Percentiles rank a stretch among this genome's conserved stretches.
These are phyloP conservation scores for Calosoma granatense DNA, from an alignment of 1,140 invertebrate species.

Conservation along the genomic window DNA sequence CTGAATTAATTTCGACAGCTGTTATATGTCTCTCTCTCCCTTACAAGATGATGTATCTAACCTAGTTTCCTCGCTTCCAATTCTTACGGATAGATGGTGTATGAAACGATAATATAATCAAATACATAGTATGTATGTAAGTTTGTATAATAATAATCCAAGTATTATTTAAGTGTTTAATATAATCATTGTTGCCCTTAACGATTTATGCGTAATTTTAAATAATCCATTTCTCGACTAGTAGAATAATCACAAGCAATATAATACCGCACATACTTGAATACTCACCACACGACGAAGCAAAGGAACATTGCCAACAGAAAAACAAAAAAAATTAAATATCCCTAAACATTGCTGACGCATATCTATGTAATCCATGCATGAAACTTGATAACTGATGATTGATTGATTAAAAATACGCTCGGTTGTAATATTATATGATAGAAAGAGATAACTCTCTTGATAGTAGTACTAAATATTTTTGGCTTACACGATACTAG, in stretches of 20 bases:
- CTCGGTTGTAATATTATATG: too few species aligned
- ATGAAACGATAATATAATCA: not conserved
- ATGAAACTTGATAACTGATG: not conserved
- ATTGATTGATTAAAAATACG: too few species aligned
- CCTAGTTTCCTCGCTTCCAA: not conserved
- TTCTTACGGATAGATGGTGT: not conserved
- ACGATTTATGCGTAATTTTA: not conserved
- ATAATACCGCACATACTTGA: not conserved
- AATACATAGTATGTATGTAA: not conserved
- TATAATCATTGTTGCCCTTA: too few species aligned
- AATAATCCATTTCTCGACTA: not conserved
- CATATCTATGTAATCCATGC: not conserved
- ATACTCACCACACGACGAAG: constrained; percentile 3
- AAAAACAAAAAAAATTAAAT: not conserved
- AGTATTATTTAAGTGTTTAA: too few species aligned
- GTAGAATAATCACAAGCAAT: constrained; percentile 8
- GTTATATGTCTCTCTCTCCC: too few species aligned
- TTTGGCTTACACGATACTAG: not conserved
- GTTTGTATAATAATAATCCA: too few species aligned
- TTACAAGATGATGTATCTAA: too few species aligned
- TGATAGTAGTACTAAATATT: not conserved
- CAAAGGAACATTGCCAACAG: not conserved
- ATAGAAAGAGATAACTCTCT: not conserved
- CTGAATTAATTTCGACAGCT: too few species aligned
- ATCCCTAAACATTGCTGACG: not conserved